Evolutionary conservation across 2,797 vertebrate species (phyloP).

Genomic region (Muraenolepis orangiensis): DNA sequence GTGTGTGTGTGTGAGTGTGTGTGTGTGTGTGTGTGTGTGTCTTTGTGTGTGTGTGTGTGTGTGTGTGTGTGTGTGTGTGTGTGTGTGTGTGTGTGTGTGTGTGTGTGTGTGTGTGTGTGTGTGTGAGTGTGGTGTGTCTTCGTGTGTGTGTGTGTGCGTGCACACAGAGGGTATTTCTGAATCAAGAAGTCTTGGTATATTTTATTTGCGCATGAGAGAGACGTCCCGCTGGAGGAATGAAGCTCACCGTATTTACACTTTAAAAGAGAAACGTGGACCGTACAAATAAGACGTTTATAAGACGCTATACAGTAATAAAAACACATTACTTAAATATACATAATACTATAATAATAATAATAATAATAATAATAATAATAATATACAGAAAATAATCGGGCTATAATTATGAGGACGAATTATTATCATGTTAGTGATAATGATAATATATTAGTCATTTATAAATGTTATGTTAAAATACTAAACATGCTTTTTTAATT

Average conservation of each 20-base stretch:
- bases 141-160: conserved; percentile 4
- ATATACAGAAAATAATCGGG: not conserved
- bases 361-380: fast-evolving
- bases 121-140: not conserved
- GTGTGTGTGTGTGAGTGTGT: conserved; percentile 12
- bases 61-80: conserved; percentile 2
- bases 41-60: not conserved
- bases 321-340: conserved; percentile 40
- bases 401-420: not conserved
- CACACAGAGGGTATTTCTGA: conserved; percentile 12
- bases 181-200: conserved; percentile 32
- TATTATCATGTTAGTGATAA: not conserved
- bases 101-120: conserved; percentile 1
- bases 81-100: conserved; percentile 4
- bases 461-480: not conserved
- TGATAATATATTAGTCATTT: too few species aligned
- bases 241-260: conserved; percentile 54
- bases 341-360: fast-evolving
- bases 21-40: too few species aligned
- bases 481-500: not conserved
- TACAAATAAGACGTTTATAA: conserved; percentile 15
- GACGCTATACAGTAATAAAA: conserved; percentile 39
- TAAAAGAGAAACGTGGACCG: conserved; percentile 31
- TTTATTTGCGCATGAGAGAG: conserved; percentile 59
- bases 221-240: conserved; percentile 47